Evolutionary conservation across 2,888 invertebrate genomes (phyloP).

Genomic region (Teleiodes luculella): DNA sequence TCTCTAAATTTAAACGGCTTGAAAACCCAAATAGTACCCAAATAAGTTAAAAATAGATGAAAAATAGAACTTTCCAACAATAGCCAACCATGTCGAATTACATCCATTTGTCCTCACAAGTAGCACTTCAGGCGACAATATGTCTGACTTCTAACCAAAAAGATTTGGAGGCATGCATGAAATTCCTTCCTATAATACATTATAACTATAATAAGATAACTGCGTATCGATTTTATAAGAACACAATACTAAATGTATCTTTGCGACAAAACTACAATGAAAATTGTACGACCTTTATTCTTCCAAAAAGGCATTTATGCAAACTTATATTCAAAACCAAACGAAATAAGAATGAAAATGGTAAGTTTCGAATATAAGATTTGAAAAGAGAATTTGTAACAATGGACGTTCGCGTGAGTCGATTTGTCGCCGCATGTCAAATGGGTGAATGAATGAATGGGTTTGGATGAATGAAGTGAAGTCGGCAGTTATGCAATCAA

Average conservation of each 20-base stretch:
- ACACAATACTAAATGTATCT: slow-evolving; percentile 27
- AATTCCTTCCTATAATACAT: slow-evolving; percentile 55
- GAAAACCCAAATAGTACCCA: no score
- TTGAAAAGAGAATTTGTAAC: slow-evolving; percentile 14
- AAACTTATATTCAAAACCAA: not conserved
- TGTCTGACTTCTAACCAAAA: slow-evolving; percentile 47
- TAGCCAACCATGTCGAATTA: slow-evolving; percentile 63
- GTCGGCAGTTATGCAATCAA: slow-evolving; percentile 71
- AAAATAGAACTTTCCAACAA: slow-evolving; percentile 37
- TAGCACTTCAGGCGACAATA: slow-evolving; percentile 58
- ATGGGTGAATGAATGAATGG: slow-evolving; percentile 46
- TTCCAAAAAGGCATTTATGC: not conserved
- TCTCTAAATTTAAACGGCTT: no score
- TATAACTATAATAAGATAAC: slow-evolving; percentile 62
- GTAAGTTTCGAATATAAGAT: not conserved
- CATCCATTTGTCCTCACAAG: slow-evolving; percentile 50
- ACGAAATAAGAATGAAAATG: not conserved
- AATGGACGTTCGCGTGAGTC: slow-evolving; percentile 33
- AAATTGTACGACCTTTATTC: not conserved
- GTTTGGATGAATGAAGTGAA: slow-evolving; percentile 41
- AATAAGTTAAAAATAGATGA: no score
- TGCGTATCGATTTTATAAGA: slow-evolving; percentile 39
- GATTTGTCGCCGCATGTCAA: slow-evolving; percentile 72
- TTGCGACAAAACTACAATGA: slow-evolving; percentile 2
- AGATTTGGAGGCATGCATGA: slow-evolving; percentile 62